A percentile compares a stretch with the other conserved stretches of the same genome.
Evolutionary conservation across 2,797 vertebrate genomes (phyloP).

Genomic region (Aphelocoma californica): DNA sequence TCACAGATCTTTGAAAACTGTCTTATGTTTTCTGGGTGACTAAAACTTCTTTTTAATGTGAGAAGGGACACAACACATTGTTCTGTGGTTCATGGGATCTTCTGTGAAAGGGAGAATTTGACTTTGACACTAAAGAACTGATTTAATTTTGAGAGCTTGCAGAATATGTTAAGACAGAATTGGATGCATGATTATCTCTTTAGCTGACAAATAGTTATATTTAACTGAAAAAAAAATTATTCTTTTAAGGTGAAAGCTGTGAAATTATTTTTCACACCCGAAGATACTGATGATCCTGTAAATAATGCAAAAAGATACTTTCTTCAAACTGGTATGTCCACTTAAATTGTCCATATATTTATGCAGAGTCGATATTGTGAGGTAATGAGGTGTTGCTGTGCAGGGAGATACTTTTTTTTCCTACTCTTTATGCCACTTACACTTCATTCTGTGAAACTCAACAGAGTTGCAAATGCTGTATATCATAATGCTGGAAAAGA

Average conservation of each 20-base stretch:
- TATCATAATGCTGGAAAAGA: not conserved
- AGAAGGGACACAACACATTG: not conserved
- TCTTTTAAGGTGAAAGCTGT: constrained; percentile 83
- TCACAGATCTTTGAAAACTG: not conserved
- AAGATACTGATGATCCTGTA: constrained; percentile 84
- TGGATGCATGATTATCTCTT: not conserved
- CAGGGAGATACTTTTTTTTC: not conserved
- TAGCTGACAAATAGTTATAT: not conserved
- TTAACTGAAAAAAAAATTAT: not conserved
- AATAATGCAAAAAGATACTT: constrained; percentile 91
- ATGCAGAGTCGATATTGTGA: not conserved
- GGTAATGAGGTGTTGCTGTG: not conserved
- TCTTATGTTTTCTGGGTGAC: not conserved
- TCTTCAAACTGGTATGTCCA: constrained; percentile 83
- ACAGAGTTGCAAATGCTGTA: accelerated
- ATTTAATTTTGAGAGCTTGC: not conserved
- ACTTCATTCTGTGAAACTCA: not conserved
- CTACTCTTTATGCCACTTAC: not conserved
- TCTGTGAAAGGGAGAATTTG: not conserved
- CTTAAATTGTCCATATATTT: not conserved
- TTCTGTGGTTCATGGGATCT: not conserved
- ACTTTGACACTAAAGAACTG: not conserved
- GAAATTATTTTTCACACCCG: constrained; percentile 88
- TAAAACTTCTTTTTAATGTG: not conserved
- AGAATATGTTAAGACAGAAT: not conserved